phyloP scores from a whole-genome alignment of 2,888 invertebrate species.

The Dynastes maya region DNA sequence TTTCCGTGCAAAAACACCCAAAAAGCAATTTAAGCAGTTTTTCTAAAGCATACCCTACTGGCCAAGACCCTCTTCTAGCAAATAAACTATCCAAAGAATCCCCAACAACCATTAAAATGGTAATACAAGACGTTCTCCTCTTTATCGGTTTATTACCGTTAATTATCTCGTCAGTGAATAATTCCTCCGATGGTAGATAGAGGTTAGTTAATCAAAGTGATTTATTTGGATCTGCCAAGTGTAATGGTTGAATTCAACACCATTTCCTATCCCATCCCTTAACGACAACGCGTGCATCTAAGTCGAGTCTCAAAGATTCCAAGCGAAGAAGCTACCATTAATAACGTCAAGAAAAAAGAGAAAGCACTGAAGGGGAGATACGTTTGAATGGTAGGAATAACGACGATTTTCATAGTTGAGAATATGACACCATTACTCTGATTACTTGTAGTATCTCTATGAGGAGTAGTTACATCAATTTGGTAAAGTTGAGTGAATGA shows the following conservation, averaged over 20 bases:
- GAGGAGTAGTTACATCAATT: too few relatives aligned
- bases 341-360: background rate
- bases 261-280: background rate
- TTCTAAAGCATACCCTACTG: too few relatives aligned
- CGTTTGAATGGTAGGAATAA: too few relatives aligned
- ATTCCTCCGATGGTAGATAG: slow-evolving; percentile 11
- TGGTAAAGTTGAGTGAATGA: too few relatives aligned
- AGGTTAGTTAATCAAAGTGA: slow-evolving; percentile 15
- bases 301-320: background rate
- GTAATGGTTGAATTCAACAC: slow-evolving; percentile 7
- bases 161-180: slow-evolving; percentile 17
- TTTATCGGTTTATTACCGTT: background rate
- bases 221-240: background rate
- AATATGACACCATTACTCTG: too few relatives aligned
- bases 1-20: too few relatives aligned
- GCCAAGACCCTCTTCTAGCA: too few relatives aligned
- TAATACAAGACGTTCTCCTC: background rate
- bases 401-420: too few relatives aligned
- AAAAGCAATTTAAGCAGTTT: too few relatives aligned
- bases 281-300: slow-evolving; percentile 8
- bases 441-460: too few relatives aligned
- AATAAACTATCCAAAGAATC: too few relatives aligned
- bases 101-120: background rate
- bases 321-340: background rate
- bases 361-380: too few relatives aligned